Evolutionary conservation across 2,113 vertebrate species (phyloP).

Genomic region (Heterochromis multidens): DNA sequence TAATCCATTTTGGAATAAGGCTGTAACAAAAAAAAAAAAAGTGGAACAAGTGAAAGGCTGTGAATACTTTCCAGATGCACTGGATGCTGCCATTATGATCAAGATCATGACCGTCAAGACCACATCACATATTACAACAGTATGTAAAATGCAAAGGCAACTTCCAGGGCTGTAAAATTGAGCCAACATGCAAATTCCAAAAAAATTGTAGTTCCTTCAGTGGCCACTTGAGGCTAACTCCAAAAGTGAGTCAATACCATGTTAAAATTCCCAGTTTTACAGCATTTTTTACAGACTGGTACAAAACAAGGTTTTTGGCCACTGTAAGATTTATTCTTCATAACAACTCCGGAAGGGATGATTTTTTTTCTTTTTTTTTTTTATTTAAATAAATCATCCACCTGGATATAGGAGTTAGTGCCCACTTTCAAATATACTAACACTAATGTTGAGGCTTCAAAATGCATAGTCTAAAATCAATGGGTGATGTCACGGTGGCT

Average conservation of each 20-base stretch:
- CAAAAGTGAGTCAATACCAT: neutral
- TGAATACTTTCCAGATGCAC: too few species aligned
- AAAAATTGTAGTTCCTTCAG: neutral
- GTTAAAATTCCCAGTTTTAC: neutral
- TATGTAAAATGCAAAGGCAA: too few species aligned
- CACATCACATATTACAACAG: too few species aligned
- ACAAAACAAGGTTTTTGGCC: neutral
- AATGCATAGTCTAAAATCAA: too few species aligned
- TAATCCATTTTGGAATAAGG: too few species aligned
- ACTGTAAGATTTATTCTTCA: neutral
- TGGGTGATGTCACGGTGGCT: too few species aligned
- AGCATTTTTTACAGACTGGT: neutral
- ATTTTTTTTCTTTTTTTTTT: neutral
- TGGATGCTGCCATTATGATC: too few species aligned
- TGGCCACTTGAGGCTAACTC: neutral
- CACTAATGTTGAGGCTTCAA: neutral
- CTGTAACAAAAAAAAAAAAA: too few species aligned
- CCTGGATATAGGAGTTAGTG: neutral
- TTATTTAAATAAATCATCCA: neutral
- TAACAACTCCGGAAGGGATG: neutral
- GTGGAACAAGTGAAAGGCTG: too few species aligned
- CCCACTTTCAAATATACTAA: neutral
- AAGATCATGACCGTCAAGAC: neutral
- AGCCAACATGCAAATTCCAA: too few species aligned
- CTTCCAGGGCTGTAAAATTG: too few species aligned